Base-by-base conservation (phyloP, 2,888 invertebrate species). In the Cylindroiulus punctatus region DNA sequence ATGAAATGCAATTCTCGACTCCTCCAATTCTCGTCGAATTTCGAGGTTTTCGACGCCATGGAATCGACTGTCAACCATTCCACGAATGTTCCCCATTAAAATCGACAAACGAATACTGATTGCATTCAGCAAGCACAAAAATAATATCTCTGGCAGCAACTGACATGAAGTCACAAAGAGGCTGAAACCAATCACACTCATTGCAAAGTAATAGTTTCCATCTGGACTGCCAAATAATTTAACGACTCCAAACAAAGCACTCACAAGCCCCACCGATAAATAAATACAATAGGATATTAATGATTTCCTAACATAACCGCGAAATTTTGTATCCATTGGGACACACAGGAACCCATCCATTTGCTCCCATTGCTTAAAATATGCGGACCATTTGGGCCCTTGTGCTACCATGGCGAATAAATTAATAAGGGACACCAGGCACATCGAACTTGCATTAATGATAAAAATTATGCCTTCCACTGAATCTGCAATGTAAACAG, bases 1-100 rank as follows among this genome's bases (percentile, higher is more conserved):
- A 26, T 30, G 30, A 76, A 76, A 76, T 76, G 76, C 76, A 14
- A 76, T 76, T 76, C 76, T 76, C 14, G 14, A 76, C 30, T 76
- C 30, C 14, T 36, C 36, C 2, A 36, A 36, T 36, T 36, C 36
- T 2, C 7, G 36, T 36, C 36, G 2, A 36, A 4, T 36, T 36
- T 36, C 36, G 3, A 36, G 36, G 14, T 76, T 76, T 14, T 30
- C 30, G 76, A 12, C 14, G 14, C 30, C 76, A 12, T 14, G 1
- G 30, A 12, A 76, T 22, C 30, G 76, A 26, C 26, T 30, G 14
- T 26, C 76, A 76, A 76, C 12, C 0, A 14, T 76, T 76, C 14
- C 30, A 12, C 14, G 10, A 8, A 14, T 76, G 30, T 76, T 26
- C 30, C 30, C 14, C 1, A 14, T 76, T 17, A 76, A 22, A 76